Base-by-base conservation (phyloP, 2,888 invertebrate species). In the Stenodera caucasica region DNA sequence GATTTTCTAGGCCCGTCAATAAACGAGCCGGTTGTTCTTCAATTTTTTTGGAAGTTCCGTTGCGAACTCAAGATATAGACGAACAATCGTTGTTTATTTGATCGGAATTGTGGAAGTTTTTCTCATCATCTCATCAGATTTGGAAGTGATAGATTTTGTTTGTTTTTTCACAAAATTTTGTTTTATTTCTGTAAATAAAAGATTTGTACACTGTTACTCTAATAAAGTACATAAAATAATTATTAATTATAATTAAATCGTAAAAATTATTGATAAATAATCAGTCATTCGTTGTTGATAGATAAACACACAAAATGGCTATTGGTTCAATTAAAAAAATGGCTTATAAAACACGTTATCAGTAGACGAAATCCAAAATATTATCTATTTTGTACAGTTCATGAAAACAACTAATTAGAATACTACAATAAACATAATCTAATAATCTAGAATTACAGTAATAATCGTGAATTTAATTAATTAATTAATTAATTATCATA, bases 221-320 rank as follows among this genome's bases (percentile, higher is more conserved):
- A 53, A 50, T 33, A 54, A 26, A 60, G 29, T 53, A 53, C 51
- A 59, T 54, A 18, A 53, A 54, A 61, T 40, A 51, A 37, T 33
- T 5, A 15, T n/a, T 15, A 15, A 29, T 52, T 8, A 32, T 18
- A 0, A 35, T 35, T 33, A n/a, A 15, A 21, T 15, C 37, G 11
- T 23, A 33, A 35, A 53, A 53, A 57, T 56, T 59, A 60, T 63
- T 59, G 63, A 59, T 60, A 55, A 59, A 49, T 59, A 58, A 55
- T 63, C 63, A 63, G 63, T 63, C 63, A 63, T 63, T 63, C 63
- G 63, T 63, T 63, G 63, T 63, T 54, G 60, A 49, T 55, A 57
- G 60, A 60, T 57, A 63, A 59, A 53, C 18, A 40, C 18, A 45
- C 14, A 45, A 21, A 45, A 23, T 21, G 9, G 9, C 21, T 45